Conservation (phyloP, 2,113 vertebrate species). For the Oceanites oceanicus region DNA sequence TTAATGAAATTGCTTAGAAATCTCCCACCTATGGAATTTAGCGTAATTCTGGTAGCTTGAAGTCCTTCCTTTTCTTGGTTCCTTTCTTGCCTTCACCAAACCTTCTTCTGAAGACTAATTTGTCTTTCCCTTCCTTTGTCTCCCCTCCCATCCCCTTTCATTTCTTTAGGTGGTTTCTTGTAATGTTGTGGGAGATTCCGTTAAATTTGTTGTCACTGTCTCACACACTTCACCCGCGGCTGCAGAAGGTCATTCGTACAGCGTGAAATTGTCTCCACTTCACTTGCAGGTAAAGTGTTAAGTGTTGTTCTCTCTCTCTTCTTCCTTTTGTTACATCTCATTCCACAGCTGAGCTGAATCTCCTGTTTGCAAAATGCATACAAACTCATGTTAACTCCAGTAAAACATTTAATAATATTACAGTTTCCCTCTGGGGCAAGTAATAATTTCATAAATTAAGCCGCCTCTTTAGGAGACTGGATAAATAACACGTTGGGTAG, state of each 20-base stretch:
- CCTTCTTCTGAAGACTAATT: neutral
- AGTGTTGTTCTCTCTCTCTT: neutral
- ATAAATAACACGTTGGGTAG: neutral
- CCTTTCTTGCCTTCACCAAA: neutral
- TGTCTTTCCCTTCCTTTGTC: neutral
- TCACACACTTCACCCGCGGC: neutral
- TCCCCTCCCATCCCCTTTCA: neutral
- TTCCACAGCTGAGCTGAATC: neutral
- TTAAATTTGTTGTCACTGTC: conserved; percentile 79
- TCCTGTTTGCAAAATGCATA: neutral
- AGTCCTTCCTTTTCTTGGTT: neutral
- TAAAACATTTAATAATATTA: neutral
- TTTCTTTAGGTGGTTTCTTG: conserved; percentile 82
- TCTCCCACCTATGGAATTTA: neutral
- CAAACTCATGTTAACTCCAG: neutral
- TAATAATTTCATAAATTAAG: neutral
- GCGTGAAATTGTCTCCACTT: conserved; percentile 79
- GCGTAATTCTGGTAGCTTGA: neutral
- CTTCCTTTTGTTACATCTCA: neutral
- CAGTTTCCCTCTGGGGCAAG: neutral
- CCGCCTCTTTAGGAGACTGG: neutral
- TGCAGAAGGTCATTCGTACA: conserved; percentile 67
- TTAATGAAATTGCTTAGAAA: neutral
- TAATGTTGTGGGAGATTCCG: conserved; percentile 78
- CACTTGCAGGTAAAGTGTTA: conserved; percentile 83